Evolutionary conservation across 2,113 vertebrate species (phyloP), one percentile per base, ranked within the genome.

Genomic region (Reinhardtius hippoglossoides): DNA sequence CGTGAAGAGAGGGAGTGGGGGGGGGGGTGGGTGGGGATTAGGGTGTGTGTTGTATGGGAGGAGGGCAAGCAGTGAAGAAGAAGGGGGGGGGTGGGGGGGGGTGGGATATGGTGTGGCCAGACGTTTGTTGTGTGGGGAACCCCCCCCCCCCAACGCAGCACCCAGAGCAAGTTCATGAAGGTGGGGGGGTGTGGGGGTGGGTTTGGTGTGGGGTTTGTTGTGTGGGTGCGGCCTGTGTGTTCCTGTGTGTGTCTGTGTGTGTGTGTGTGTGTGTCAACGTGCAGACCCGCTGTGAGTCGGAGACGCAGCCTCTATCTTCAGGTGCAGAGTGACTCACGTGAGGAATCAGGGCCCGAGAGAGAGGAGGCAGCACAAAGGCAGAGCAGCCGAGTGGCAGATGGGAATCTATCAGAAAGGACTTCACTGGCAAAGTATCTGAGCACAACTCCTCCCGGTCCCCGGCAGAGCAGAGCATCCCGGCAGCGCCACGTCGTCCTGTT

Each of bases 91-190:
- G 78, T 57, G 79, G 82, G 2, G 13, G 40, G 15, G 44, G 76
- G 87, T 90, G n/a, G n/a, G n/a, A n/a, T 89, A 85, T 90, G 80
- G 80, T 89, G 86, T 86, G 88, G 89, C 83, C 84, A 79, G 83
- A 80, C 87, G 78, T 90, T 89, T 31, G 15, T 86, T 88, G 88
- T 88, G 81, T 85, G 74, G n/a, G 50, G 35, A 21, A 52, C 54
- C 24, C 61, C 37, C 58, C 59, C 21, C 35, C 35, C 40, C n/a
- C n/a, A n/a, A n/a, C n/a, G n/a, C n/a, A n/a, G n/a, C n/a, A n/a
- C n/a, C n/a, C n/a, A n/a, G n/a, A n/a, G n/a, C n/a, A n/a, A n/a
- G n/a, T n/a, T n/a, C n/a, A n/a, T n/a, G n/a, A n/a, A n/a, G n/a
- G n/a, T n/a, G n/a, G n/a, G n/a, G n/a, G n/a, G n/a, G n/a, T n/a